phyloP scores from a whole-genome alignment of 2,888 invertebrate species.

The Plutella xylostella region DNA sequence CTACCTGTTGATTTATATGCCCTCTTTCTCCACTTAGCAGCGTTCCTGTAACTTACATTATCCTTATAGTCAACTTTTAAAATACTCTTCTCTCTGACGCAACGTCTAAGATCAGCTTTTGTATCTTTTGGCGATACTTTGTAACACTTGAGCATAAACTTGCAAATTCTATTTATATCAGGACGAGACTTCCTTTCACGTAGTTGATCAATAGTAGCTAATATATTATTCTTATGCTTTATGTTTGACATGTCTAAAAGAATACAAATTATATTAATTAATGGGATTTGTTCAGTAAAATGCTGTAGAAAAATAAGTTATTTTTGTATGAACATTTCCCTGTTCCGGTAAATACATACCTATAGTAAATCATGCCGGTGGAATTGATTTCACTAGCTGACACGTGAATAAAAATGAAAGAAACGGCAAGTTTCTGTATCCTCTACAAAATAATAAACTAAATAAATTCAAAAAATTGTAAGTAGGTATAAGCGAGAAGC shows the following conservation, averaged over 20 bases:
- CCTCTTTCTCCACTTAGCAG: slow-evolving; percentile 75
- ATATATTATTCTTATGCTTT: slow-evolving; percentile 79
- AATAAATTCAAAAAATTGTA: neutral
- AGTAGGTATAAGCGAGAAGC: neutral
- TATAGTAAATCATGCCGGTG: slow-evolving; percentile 57
- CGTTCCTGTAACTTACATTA: slow-evolving; percentile 86
- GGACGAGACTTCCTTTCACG: slow-evolving; percentile 87
- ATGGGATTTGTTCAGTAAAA: neutral
- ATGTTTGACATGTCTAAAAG: slow-evolving; percentile 70
- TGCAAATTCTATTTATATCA: slow-evolving; percentile 85
- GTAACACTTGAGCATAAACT: slow-evolving; percentile 81
- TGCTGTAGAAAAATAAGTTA: neutral
- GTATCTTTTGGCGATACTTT: slow-evolving; percentile 77
- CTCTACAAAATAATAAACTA: neutral
- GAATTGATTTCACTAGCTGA: slow-evolving; percentile 29
- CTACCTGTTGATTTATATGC: slow-evolving; percentile 15
- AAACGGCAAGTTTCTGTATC: neutral
- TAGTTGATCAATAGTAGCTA: slow-evolving; percentile 87
- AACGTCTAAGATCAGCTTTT: slow-evolving; percentile 77
- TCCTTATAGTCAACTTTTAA: slow-evolving; percentile 90
- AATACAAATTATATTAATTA: too few species aligned
- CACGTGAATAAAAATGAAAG: neutral
- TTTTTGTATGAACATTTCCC: neutral
- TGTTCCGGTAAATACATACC: too few species aligned
- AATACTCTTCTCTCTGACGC: slow-evolving; percentile 80